These are phyloP conservation scores for Aphelocoma californica DNA, from an alignment of 2,797 vertebrate species.

Conservation along the genomic window DNA sequence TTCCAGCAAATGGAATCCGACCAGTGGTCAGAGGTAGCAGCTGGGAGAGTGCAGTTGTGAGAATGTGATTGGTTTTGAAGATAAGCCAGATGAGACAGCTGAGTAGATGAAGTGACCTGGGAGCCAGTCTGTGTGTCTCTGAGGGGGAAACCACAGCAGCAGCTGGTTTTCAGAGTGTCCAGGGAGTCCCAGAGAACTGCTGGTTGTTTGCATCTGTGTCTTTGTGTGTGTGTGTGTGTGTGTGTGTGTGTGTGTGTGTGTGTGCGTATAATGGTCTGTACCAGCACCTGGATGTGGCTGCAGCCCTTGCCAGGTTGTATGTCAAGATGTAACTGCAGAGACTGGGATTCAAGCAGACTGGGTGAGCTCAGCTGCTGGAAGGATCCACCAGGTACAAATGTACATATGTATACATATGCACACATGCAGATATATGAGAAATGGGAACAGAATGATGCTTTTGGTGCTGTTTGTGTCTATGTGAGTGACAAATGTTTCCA, in stretches of 20 bases:
- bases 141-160: background rate
- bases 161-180: background rate
- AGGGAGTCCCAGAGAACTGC: background rate
- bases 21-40: background rate
- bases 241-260: fast-evolving
- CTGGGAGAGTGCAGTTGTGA: fast-evolving
- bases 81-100: fast-evolving
- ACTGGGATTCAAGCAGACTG: background rate
- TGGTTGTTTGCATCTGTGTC: background rate
- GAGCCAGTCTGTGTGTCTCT: background rate
- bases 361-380: background rate
- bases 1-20: background rate
- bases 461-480: background rate
- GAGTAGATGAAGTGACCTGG: background rate
- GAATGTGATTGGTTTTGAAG: background rate
- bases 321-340: background rate
- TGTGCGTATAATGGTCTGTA: background rate
- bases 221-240: background rate
- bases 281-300: background rate
- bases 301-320: fast-evolving
- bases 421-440: background rate
- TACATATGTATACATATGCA: fast-evolving
- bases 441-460: background rate
- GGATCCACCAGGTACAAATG: background rate
- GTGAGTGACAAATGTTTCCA: background rate